Conservation (phyloP, 2,113 vertebrate species). For the Syngnathus scovelli region DNA sequence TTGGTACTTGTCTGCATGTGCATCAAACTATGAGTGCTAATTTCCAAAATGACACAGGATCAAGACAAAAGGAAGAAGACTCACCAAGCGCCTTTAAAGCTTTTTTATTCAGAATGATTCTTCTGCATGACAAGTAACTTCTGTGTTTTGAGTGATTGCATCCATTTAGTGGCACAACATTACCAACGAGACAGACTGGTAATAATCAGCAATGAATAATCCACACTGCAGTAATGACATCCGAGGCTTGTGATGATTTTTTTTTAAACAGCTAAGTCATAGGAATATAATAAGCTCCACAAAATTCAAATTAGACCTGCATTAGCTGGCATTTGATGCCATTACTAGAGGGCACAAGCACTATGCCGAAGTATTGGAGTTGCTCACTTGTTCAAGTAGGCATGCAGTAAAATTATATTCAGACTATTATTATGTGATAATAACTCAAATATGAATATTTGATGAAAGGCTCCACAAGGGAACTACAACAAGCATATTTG, state of each 20-base stretch:
- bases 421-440: not conserved
- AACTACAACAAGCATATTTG: not conserved
- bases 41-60: not conserved
- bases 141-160: not conserved
- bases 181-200: slow-evolving; percentile 8
- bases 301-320: slow-evolving; percentile 1
- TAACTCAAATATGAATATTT: not conserved
- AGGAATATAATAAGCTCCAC: slow-evolving; percentile 1
- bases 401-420: not conserved
- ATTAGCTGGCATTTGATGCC: not conserved
- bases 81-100: not conserved
- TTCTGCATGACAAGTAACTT: slow-evolving; percentile 1
- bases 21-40: not conserved
- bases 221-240: not conserved
- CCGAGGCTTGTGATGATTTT: slow-evolving; percentile 1
- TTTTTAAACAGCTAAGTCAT: not conserved
- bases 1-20: not conserved
- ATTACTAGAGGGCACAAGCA: not conserved
- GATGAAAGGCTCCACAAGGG: not conserved
- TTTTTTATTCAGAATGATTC: not conserved
- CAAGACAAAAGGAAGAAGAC: not conserved
- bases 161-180: not conserved
- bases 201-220: slow-evolving; percentile 8
- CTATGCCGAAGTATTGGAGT: not conserved
- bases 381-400: not conserved